Base-by-base conservation (phyloP, 2,797 vertebrate genomes). In the Acanthurus lineatus region DNA sequence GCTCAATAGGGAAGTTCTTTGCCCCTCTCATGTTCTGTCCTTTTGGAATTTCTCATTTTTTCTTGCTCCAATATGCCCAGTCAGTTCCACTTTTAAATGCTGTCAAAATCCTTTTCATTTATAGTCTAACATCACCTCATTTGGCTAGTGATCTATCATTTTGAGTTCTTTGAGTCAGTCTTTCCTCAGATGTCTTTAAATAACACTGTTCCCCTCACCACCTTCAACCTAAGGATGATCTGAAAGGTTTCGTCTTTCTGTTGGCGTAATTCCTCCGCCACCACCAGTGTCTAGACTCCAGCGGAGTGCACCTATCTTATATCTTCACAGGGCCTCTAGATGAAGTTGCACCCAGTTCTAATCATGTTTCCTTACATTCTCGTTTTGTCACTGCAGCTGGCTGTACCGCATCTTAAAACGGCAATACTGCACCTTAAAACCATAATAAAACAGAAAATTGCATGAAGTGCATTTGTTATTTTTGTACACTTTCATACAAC, bases 191-290 rank as follows among this genome's bases (percentile, higher is more conserved):
- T 10, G 48, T 59, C 35, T 42, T 59, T n/a, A 59, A 40, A 40
- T 19, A 58, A 35, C 56, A 58, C 17, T 38, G 58, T 32, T 25
- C 28, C 28, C 54, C 19, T 57, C 54, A 57, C 25, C 54, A 57
- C 54, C 28, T 17, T 19, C 15, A 35, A 28, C 9, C 54, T 19
- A 4, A 57, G 54, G 28, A 57, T 35, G 17, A 57, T 35, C 28
- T 57, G 54, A 35, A 16, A 57, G 54, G 54, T 57, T 57, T 57
- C 54, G 35, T 35, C 16, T 57, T 57, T 35, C 15, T 57, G 16
- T 19, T 57, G 54, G 54, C 28, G 28, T 32, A 4, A 32, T 15
- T 57, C 54, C 53, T 25, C 25, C 25, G 3, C 25, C 25, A 25
- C 25, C 25, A 25, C 25, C 2, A 56, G 25, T 4, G 4, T 32